A percentile compares a stretch with the other conserved stretches of the same genome.
Evolutionary conservation across 2,797 vertebrate genomes (phyloP).

Genomic region (Picus viridis): DNA sequence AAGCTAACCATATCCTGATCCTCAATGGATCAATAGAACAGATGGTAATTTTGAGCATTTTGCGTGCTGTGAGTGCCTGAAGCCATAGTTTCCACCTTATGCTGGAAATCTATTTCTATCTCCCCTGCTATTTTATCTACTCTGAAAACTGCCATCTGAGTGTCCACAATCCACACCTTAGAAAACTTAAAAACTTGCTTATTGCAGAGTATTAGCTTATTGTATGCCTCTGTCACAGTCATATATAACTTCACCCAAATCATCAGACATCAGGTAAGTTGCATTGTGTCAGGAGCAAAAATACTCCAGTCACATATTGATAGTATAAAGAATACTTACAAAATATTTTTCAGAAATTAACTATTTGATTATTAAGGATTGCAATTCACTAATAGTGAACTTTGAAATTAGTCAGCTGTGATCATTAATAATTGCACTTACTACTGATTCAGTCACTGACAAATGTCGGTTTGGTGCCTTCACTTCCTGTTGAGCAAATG

Average conservation of each 20-base stretch:
- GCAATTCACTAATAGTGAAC: not conserved
- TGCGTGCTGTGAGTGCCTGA: constrained; percentile 21
- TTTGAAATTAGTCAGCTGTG: not conserved
- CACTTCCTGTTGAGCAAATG: not conserved
- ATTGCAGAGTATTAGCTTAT: not conserved
- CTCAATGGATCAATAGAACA: constrained; percentile 37
- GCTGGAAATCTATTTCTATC: constrained; percentile 50
- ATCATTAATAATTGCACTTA: not conserved
- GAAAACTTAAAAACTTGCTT: not conserved
- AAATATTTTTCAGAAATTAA: not conserved
- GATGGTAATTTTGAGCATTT: constrained; percentile 37
- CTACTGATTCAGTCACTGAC: not conserved
- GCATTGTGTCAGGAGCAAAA: not conserved
- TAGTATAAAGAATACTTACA: not conserved
- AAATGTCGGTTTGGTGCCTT: not conserved
- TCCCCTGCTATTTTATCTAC: constrained; percentile 23
- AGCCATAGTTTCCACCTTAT: constrained; percentile 35
- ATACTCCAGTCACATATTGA: not conserved
- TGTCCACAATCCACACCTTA: not conserved
- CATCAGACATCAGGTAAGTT: not conserved
- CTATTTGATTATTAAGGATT: not conserved
- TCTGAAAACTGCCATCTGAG: constrained; percentile 8
- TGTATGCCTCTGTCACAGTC: not conserved
- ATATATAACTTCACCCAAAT: not conserved
- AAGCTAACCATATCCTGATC: constrained; percentile 34